Evolutionary conservation across 2,113 vertebrate genomes (phyloP), one percentile per base, ranked within the genome.

Genomic region (Nesoenas mayeri): DNA sequence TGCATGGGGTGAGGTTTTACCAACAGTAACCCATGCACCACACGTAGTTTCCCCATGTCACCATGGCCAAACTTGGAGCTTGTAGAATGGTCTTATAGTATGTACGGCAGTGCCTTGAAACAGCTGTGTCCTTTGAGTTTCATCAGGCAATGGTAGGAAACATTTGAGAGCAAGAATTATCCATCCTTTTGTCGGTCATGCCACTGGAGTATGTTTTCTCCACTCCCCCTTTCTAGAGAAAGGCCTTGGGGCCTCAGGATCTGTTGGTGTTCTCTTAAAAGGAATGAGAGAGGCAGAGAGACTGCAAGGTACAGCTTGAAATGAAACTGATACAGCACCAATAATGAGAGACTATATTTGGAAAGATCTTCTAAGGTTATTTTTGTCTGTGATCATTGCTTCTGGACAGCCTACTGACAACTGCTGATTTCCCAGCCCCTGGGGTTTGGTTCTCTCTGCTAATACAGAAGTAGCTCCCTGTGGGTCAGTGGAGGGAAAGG

Each of bases 331-430:
- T 94, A 88, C 57, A 85, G 78, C 81, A 64, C 61, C 87, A 88
- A 93, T 92, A 93, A 88, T 36, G 44, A 96, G 29, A 20, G 44
- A 44, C 89, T 95, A 77, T 93, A 83, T 92, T 91, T 94, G 51
- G 91, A 94, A 91, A 69, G 71, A 74, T 94, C 66, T 80, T 94
- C 95, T n/a, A 80, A n/a, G 31, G 79, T 96, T 93, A 93, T 91
- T 95, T 96, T 92, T 88, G 79, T 57, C 90, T 73, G 73, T 75
- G 89, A 89, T 89, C 61, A 34, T 48, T 92, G 92, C 89, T 96
- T 93, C 88, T 58, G 88, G 89, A 72, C 77, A 89, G 69, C 61
- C 56, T 81, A 40, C 79, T 83, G 70, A 42, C 71, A 79, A 54
- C 47, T 88, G 60, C 62, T 57, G 13, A 11, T 50, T 50, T 22